Evolutionary conservation across 2,113 vertebrate genomes (phyloP).

Genomic region (Ctenomys sociabilis): DNA sequence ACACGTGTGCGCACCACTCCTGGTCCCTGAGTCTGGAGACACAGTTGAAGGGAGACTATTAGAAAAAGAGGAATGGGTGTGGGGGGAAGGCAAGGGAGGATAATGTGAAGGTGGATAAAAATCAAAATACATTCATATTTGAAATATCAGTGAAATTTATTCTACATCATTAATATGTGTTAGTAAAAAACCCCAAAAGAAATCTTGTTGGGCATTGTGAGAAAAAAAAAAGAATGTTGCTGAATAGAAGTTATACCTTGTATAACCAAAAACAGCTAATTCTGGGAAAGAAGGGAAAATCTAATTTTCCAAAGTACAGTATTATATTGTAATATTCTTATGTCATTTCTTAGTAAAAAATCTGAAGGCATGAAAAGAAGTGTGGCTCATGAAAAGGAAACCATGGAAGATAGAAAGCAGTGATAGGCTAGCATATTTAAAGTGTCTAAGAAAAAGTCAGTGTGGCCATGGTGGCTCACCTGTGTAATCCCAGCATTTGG

Average conservation of each 20-base stretch:
- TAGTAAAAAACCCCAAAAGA: neutral
- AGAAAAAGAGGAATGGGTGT: neutral
- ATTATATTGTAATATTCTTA: neutral
- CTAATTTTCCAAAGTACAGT: neutral
- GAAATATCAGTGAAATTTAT: neutral
- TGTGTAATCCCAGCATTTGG: too few species aligned
- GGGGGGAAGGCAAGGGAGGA: neutral
- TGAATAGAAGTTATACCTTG: neutral
- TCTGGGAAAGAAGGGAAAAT: neutral
- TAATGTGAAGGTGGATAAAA: neutral
- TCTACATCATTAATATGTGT: neutral
- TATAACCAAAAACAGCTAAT: neutral
- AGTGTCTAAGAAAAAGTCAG: neutral
- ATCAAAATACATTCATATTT: neutral
- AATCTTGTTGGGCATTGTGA: neutral
- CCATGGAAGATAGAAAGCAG: neutral
- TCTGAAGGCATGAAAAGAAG: neutral
- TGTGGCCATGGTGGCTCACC: too few species aligned
- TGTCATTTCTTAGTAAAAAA: neutral
- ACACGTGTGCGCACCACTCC: too few species aligned
- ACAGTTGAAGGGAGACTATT: neutral
- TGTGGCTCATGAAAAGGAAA: neutral
- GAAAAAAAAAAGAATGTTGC: neutral
- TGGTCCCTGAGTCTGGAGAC: too few species aligned
- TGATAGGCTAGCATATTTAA: neutral